A percentile compares a stretch with the other conserved stretches of the same genome.
Conservation (phyloP, 2,113 vertebrate genomes). For the Panthera tigris region DNA sequence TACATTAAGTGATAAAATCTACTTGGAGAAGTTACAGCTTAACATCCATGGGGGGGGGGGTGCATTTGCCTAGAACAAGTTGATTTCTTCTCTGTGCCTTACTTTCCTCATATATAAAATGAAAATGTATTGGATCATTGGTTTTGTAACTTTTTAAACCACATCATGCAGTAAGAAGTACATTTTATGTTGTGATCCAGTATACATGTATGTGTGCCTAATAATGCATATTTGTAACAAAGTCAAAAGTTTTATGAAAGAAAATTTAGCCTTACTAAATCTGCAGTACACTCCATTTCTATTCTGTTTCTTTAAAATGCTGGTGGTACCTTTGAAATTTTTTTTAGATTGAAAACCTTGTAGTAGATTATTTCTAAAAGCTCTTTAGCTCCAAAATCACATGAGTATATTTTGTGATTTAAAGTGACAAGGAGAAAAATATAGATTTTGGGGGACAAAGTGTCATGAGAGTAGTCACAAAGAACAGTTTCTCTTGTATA, state of each 20-base stretch:
- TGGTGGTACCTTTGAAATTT: neutral
- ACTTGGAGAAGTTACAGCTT: neutral
- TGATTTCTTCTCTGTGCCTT: neutral
- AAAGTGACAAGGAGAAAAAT: conserved; percentile 14
- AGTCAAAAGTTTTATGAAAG: neutral
- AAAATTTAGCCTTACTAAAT: neutral
- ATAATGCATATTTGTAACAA: neutral
- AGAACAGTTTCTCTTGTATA: neutral
- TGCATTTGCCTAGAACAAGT: neutral
- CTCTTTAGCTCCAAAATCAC: conserved; percentile 2
- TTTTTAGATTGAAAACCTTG: conserved; percentile 40
- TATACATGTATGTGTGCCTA: neutral
- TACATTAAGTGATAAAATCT: neutral
- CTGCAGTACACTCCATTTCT: neutral
- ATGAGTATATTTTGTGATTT: conserved; percentile 5
- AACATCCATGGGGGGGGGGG: neutral
- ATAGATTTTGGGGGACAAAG: neutral
- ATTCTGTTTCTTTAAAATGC: conserved; percentile 27
- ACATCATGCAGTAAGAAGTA: neutral
- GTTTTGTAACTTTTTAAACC: neutral
- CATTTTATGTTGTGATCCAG: neutral
- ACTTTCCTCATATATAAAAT: neutral
- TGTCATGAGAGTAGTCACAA: neutral
- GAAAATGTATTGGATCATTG: neutral
- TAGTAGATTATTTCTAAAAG: conserved; percentile 45